Percentiles rank a stretch among this genome's conserved stretches.
Conservation (phyloP, 2,888 invertebrate genomes). For the Cosmia trapezina region DNA sequence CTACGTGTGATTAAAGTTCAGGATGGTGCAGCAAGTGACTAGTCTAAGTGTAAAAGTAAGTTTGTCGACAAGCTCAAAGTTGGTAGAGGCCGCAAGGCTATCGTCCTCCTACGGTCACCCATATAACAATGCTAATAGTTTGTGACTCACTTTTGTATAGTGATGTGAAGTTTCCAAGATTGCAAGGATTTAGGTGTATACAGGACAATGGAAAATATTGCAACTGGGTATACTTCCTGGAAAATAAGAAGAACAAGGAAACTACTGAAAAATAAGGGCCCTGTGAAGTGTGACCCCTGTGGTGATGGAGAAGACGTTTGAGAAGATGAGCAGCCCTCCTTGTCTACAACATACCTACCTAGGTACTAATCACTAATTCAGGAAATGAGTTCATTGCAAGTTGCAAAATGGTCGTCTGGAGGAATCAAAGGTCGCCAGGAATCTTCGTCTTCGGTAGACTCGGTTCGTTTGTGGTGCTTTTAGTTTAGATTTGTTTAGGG, state of each 20-base stretch:
- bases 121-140: constrained; percentile 77
- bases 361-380: not conserved
- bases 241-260: not conserved
- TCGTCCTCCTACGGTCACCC: constrained; percentile 81
- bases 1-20: constrained; percentile 42
- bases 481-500: not conserved
- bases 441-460: not conserved
- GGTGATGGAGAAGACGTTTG: not conserved
- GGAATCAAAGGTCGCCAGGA: not conserved
- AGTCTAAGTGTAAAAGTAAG: constrained; percentile 39
- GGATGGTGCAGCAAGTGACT: constrained; percentile 36
- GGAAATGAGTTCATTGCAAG: not conserved
- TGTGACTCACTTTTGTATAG: constrained; percentile 65
- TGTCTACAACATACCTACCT: not conserved
- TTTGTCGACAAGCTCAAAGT: constrained; percentile 58
- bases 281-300: not conserved
- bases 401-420: not conserved
- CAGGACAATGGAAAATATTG: constrained; percentile 15
- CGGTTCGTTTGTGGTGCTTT: not conserved
- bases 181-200: constrained; percentile 21
- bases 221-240: not conserved
- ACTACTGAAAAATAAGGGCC: too few species aligned
- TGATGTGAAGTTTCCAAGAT: constrained; percentile 52
- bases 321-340: not conserved
- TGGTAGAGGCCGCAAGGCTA: constrained; percentile 76